Conservation (phyloP, 2,113 vertebrate species). For the Microtus pennsylvanicus region DNA sequence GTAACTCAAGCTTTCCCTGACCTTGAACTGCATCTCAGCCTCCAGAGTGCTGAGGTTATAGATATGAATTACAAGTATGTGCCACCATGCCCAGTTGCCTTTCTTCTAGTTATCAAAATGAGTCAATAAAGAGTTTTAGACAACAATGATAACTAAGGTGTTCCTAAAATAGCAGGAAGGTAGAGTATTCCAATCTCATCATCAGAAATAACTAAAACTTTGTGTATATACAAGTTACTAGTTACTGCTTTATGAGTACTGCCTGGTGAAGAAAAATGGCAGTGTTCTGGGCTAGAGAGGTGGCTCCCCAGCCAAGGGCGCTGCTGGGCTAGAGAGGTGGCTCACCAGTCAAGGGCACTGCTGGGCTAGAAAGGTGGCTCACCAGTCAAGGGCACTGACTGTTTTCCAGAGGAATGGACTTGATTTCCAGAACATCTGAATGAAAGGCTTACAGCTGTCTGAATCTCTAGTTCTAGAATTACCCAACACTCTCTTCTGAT, state of each 20-base stretch:
- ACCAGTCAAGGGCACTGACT: background rate
- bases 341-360: background rate
- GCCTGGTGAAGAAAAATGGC: background rate
- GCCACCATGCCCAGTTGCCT: background rate
- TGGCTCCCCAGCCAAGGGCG: background rate
- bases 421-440: background rate
- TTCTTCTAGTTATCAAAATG: constrained; percentile 1
- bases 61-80: background rate
- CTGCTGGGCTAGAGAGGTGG: background rate
- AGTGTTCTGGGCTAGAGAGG: background rate
- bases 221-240: background rate
- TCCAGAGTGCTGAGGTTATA: background rate
- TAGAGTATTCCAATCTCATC: background rate
- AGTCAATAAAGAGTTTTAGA: background rate
- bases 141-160: background rate
- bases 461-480: background rate
- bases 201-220: background rate
- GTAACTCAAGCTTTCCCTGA: too few relatives aligned
- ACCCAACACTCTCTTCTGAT: background rate
- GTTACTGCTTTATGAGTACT: background rate
- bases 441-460: background rate
- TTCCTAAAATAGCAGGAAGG: background rate
- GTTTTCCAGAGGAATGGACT: background rate
- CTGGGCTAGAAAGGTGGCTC: background rate
- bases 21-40: background rate